Percentiles rank a stretch among this genome's conserved stretches.
These are phyloP conservation scores for Cynopterus brachyotis DNA, from an alignment of 2,113 vertebrate genomes.

Conservation along the genomic window DNA sequence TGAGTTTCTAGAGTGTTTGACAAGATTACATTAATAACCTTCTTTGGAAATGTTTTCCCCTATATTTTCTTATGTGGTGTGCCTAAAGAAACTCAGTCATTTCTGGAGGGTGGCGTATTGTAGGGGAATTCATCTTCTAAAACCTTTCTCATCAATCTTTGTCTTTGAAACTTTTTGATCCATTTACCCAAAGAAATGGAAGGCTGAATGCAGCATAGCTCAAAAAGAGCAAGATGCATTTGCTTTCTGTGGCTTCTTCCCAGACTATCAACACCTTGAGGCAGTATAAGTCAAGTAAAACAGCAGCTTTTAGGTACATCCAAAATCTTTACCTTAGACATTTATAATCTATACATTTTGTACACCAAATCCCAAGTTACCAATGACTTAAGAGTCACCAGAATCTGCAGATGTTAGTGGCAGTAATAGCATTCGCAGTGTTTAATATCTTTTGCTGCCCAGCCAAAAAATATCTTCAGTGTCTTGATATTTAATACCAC, in stretches of 20 bases:
- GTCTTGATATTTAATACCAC: neutral
- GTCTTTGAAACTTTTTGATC: neutral
- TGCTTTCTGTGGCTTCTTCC: neutral
- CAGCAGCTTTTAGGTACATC: neutral
- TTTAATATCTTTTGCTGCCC: neutral
- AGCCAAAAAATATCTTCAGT: neutral
- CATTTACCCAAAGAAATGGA: conserved; percentile 21
- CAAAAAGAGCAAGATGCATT: neutral
- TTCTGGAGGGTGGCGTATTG: neutral
- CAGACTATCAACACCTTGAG: neutral
- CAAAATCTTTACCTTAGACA: neutral
- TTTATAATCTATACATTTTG: neutral
- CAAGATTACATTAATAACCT: neutral
- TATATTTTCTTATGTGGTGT: neutral
- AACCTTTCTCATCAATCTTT: neutral
- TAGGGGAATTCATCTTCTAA: neutral
- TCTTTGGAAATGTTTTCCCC: neutral
- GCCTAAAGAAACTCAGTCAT: neutral
- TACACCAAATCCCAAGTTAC: neutral
- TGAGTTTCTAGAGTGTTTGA: neutral
- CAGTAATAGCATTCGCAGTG: neutral
- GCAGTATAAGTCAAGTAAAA: neutral
- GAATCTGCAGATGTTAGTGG: neutral
- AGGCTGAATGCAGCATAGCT: neutral
- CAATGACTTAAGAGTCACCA: neutral